These are phyloP conservation scores for Andrena flavipes DNA, from an alignment of 2,888 invertebrate genomes.

Conservation along the genomic window DNA sequence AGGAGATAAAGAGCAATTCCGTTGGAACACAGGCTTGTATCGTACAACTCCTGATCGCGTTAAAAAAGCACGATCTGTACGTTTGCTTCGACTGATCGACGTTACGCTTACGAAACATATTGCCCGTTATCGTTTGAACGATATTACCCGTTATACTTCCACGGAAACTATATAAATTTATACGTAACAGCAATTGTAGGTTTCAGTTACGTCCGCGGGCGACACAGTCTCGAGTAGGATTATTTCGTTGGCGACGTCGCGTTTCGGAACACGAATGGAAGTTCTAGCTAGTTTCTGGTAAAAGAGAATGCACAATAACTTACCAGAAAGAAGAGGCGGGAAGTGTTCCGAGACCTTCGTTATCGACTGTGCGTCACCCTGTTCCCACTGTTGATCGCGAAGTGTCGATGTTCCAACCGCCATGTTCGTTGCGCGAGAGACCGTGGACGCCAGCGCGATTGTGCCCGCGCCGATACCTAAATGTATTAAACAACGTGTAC, in stretches of 20 bases:
- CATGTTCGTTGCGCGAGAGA: not conserved
- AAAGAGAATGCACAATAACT: not conserved
- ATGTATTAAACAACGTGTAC: slow-evolving; percentile 9
- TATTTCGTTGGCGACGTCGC: not conserved
- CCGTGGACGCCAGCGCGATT: not conserved
- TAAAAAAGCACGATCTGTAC: not conserved
- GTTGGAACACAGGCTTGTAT: slow-evolving; percentile 8
- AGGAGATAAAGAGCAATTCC: slow-evolving; percentile 10
- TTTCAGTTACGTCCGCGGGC: slow-evolving; percentile 18
- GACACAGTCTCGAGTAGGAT: not conserved
- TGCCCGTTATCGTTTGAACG: slow-evolving; percentile 11
- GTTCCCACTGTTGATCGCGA: not conserved
- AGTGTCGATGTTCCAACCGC: not conserved
- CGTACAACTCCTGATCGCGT: not conserved
- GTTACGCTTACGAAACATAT: slow-evolving; percentile 21
- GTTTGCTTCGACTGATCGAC: slow-evolving; percentile 27
- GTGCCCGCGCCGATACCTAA: not conserved
- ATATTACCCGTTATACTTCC: slow-evolving; percentile 19
- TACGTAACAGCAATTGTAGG: slow-evolving; percentile 5
- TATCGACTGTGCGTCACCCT: not conserved
- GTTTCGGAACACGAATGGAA: not conserved
- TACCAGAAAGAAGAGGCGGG: not conserved
- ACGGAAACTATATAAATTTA: slow-evolving; percentile 25
- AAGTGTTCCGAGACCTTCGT: not conserved
- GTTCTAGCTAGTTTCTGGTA: not conserved